Base-by-base conservation (phyloP, 2,113 vertebrate species). In the Dicerorhinus sumatrensis region DNA sequence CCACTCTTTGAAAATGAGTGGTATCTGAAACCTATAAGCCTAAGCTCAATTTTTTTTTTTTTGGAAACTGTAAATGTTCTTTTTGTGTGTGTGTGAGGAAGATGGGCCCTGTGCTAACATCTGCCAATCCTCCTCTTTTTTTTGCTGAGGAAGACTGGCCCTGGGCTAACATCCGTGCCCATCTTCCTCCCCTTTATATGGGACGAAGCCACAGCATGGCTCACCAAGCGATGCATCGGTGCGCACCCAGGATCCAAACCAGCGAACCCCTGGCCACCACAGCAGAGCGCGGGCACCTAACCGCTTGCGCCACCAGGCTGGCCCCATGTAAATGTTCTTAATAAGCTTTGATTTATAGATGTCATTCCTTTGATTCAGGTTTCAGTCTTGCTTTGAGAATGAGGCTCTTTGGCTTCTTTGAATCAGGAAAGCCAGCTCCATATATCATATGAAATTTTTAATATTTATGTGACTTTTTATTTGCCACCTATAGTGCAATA, bases 1-100 rank as follows among this genome's bases (percentile, higher is more conserved):
- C 87, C 92, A 4, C 20, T 67, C 56, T 97, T 90, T 94, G 31
- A 96, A 93, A 91, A 51, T 76, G 70, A 94, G 20, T 62, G 29
- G 36, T 77, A 70, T 87, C 72, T 94, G 62, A 95, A 89, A 76
- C 39, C 58, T 90, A 27, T 83, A 58, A 90, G 16, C 54, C 80
- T 91, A 87, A 94, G 27, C 23, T 93, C 54, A 17, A 6, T 70
- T 88, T 86, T 18, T 62, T 63, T 79, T 79, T 94, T 80, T 86
- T 36, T 62, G 27, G 51, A 79, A 70, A 69, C 79, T 83, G 16
- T 85, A 60, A 72, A 65, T 80, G 12, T 83, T 90, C 67, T 42
- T 63, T 42, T 42, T 42, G 42, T 42, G 42, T 42, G 42, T 42
- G 5, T 42, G 42, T 42, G 42, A 42, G 42, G 42, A 42, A 42